Percentiles rank a stretch among this genome's conserved stretches.
Conservation (phyloP, 1,140 invertebrate species). For the Aphaenogaster floridana region DNA sequence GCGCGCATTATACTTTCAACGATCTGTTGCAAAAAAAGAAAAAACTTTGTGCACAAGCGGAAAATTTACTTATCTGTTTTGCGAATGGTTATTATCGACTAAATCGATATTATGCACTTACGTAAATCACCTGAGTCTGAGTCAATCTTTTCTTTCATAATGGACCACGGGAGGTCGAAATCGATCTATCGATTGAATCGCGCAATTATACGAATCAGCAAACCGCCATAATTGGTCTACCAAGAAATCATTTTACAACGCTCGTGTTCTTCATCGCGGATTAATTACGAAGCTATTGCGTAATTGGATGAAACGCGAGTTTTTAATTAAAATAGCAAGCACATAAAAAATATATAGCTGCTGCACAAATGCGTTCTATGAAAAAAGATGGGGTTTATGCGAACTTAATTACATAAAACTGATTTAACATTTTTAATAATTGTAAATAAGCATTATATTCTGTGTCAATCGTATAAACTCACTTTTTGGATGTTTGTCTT, state of each 20-base stretch:
- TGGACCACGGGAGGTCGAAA: constrained; percentile 41
- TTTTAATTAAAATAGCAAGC: constrained; percentile 29
- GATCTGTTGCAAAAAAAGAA: constrained; percentile 5
- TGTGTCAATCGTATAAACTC: neutral
- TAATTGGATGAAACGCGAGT: constrained; percentile 77
- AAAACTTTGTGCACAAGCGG: constrained; percentile 13
- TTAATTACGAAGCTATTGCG: constrained; percentile 79
- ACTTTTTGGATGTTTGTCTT: neutral
- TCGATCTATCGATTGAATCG: constrained; percentile 34
- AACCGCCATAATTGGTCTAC: constrained; percentile 8
- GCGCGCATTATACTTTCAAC: constrained; percentile 27
- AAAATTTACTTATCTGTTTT: constrained; percentile 48
- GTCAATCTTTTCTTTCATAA: constrained; percentile 54
- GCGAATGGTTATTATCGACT: constrained; percentile 26
- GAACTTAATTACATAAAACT: constrained; percentile 19
- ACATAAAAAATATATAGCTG: neutral
- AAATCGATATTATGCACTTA: constrained; percentile 46
- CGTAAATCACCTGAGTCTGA: constrained; percentile 46
- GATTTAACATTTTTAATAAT: constrained; percentile 3
- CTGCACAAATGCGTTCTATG: neutral
- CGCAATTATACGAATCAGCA: constrained; percentile 43
- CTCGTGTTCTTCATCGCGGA: constrained; percentile 62
- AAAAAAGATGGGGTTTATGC: neutral
- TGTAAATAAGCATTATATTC: neutral
- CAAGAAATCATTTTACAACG: constrained; percentile 47